Conservation (phyloP, 2,113 vertebrate genomes). For the Sander lucioperca region DNA sequence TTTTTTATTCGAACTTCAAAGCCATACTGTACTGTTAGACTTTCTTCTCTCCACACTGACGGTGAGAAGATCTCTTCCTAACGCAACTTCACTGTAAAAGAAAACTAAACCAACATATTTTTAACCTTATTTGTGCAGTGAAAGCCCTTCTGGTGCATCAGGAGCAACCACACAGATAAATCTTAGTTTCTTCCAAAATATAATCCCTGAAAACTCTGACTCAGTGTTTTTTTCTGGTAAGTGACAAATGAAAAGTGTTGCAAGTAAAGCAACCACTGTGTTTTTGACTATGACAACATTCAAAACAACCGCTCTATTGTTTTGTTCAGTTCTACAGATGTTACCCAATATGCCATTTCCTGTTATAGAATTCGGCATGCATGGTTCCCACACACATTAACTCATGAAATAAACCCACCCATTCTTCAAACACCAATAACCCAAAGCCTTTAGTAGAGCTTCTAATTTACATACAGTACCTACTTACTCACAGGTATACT, state of each 20-base stretch:
- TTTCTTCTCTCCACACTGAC: not conserved
- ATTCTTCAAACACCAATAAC: not conserved
- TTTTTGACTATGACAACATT: not conserved
- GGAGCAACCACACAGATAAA: no score
- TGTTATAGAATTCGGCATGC: no score
- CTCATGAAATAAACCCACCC: not conserved
- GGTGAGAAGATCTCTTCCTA: not conserved
- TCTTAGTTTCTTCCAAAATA: not conserved
- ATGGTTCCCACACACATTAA: not conserved
- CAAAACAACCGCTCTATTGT: not conserved
- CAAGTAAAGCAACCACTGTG: not conserved
- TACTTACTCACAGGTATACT: not conserved
- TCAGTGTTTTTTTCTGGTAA: not conserved
- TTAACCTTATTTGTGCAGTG: no score
- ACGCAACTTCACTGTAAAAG: not conserved
- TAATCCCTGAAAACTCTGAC: not conserved
- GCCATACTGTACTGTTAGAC: not conserved
- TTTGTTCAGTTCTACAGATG: not conserved
- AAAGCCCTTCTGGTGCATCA: no score
- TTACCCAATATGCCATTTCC: not conserved
- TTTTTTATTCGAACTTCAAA: not conserved
- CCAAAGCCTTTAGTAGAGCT: not conserved
- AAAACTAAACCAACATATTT: no score
- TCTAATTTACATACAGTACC: no score
- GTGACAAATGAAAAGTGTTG: not conserved